Conservation (phyloP, 2,888 invertebrate species). For the Lordiphosa andalusiaca region DNA sequence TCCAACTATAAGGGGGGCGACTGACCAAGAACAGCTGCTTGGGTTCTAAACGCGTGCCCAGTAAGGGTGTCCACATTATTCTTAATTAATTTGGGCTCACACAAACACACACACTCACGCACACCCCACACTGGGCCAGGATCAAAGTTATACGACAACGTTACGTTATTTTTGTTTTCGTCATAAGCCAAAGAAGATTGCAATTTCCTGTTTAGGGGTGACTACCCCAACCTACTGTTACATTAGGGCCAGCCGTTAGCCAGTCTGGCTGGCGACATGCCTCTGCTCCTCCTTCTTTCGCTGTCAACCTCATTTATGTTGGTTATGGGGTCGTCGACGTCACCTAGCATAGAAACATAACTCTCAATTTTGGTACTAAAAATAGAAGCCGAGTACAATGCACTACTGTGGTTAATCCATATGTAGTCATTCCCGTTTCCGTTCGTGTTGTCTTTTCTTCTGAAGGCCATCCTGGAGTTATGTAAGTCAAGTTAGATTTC, state of each 20-base stretch:
- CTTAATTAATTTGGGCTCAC: constrained; percentile 64
- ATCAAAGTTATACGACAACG: constrained; percentile 32
- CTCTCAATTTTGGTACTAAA: constrained; percentile 50
- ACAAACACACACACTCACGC: neutral
- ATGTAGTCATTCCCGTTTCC: constrained; percentile 11
- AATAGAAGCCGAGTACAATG: constrained; percentile 68
- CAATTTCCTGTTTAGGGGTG: constrained; percentile 61
- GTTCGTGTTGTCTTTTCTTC: constrained; percentile 7
- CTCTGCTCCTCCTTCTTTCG: constrained; percentile 25
- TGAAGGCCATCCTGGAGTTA: constrained; percentile 6
- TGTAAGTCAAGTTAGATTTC: constrained; percentile 62
- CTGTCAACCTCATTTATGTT: constrained; percentile 15
- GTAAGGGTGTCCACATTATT: constrained; percentile 47
- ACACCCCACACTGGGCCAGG: constrained; percentile 24
- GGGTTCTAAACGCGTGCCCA: constrained; percentile 1
- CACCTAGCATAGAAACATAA: constrained; percentile 46
- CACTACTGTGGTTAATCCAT: constrained; percentile 63
- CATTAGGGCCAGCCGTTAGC: constrained; percentile 61
- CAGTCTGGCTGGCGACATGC: constrained; percentile 68
- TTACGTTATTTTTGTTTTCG: constrained; percentile 52
- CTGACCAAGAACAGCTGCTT: constrained; percentile 46
- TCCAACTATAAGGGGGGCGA: neutral
- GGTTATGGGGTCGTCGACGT: constrained; percentile 11
- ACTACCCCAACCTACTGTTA: constrained; percentile 31
- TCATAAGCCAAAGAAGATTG: constrained; percentile 40